Conservation (phyloP, 2,113 vertebrate species). For the Tursiops truncatus region DNA sequence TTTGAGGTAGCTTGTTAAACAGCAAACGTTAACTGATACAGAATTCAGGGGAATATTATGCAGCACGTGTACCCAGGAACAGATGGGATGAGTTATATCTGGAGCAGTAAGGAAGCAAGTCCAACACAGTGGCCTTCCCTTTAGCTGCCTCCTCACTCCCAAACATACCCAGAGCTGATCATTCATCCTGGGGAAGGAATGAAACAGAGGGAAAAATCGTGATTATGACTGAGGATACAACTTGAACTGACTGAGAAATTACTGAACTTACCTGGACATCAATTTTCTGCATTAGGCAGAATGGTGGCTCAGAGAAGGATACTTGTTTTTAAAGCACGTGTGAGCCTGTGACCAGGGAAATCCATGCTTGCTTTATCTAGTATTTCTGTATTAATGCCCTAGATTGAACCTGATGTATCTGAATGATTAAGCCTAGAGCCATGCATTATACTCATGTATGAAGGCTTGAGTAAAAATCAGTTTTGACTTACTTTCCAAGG, state of each 20-base stretch:
- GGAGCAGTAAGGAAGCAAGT: neutral
- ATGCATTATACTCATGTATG: neutral
- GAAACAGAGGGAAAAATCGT: neutral
- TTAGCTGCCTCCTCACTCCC: neutral
- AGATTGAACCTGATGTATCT: neutral
- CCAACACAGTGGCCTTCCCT: neutral
- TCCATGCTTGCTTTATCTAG: neutral
- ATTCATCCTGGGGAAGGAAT: neutral
- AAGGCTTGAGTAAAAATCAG: neutral
- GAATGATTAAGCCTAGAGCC: neutral
- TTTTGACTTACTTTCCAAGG: neutral
- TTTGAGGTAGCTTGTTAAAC: conserved; percentile 47
- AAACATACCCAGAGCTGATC: neutral
- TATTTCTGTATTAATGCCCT: neutral
- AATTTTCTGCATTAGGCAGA: conserved; percentile 13
- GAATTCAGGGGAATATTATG: neutral
- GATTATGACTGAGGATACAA: neutral
- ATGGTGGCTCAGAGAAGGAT: neutral
- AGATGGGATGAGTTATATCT: neutral
- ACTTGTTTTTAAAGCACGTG: neutral
- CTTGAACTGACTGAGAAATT: neutral
- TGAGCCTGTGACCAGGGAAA: neutral
- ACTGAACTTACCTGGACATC: neutral
- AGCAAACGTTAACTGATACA: neutral
- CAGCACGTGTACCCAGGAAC: neutral